phyloP scores from a whole-genome alignment of 2,113 vertebrate species.

The Promerops cafer region DNA sequence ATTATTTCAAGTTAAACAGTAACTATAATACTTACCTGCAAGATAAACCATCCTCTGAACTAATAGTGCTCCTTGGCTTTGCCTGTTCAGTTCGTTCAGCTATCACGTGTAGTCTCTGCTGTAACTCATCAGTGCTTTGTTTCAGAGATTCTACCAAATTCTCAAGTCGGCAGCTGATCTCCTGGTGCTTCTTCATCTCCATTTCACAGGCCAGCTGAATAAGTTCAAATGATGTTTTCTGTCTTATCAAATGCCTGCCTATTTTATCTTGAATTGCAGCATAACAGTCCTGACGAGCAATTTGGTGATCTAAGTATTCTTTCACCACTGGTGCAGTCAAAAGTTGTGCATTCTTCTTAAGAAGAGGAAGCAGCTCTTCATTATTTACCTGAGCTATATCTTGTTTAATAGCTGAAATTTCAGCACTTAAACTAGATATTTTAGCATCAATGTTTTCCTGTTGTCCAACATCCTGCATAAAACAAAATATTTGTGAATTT shows the following conservation, averaged over 20 bases:
- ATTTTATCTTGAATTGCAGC: conserved; percentile 81
- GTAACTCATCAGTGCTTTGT: conserved; percentile 39
- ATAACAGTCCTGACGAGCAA: conserved; percentile 78
- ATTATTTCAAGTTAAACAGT: background rate
- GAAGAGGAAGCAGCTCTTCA: conserved; percentile 71
- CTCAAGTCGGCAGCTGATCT: conserved; percentile 65
- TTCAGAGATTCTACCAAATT: conserved; percentile 70
- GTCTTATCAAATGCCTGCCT: conserved; percentile 79
- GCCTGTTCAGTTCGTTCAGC: conserved; percentile 61
- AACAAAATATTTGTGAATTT: background rate
- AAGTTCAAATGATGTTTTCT: conserved; percentile 88
- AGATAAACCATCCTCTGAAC: conserved; percentile 74
- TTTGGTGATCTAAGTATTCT: conserved; percentile 77
- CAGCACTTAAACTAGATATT: conserved; percentile 69
- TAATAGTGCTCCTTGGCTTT: conserved; percentile 71
- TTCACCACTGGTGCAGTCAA: conserved; percentile 80
- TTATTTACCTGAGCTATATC: conserved; percentile 75
- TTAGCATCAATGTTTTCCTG: conserved; percentile 62
- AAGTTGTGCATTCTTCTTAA: conserved; percentile 78
- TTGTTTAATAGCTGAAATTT: conserved; percentile 74
- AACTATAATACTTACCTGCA: conserved; percentile 71
- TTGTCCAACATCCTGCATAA: conserved; percentile 61
- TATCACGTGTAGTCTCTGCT: conserved; percentile 67
- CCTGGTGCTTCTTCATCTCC: conserved; percentile 76
- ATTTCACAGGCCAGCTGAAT: conserved; percentile 80